Evolutionary conservation across 2,797 vertebrate genomes (phyloP).

Genomic region (Neoniphon sammara): DNA sequence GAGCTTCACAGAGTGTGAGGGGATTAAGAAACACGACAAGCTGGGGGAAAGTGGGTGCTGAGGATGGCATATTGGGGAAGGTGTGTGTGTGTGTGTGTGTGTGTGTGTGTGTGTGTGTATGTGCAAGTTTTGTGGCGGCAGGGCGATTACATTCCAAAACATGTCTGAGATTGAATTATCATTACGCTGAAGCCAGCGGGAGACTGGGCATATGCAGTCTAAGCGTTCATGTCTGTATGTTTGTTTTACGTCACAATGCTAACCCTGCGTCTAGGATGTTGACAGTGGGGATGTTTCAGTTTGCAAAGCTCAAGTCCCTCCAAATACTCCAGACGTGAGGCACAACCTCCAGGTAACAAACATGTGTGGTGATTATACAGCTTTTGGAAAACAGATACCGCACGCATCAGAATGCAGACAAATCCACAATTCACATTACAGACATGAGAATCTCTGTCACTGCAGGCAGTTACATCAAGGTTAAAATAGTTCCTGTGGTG

Average conservation of each 20-base stretch:
- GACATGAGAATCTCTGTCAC: slow-evolving; percentile 46
- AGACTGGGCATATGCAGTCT: neutral
- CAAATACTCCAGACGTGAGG: slow-evolving; percentile 4
- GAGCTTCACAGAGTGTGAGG: slow-evolving; percentile 6
- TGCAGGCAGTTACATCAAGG: slow-evolving; percentile 60
- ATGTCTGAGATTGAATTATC: slow-evolving; percentile 5
- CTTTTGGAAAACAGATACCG: slow-evolving; percentile 17
- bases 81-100: neutral
- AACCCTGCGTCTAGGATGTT: slow-evolving; percentile 8
- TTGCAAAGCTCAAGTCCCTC: slow-evolving; percentile 4
- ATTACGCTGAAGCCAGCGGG: slow-evolving; percentile 22
- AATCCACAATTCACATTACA: slow-evolving; percentile 44
- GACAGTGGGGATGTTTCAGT: slow-evolving; percentile 14
- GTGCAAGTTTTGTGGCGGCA: neutral
- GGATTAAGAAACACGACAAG: slow-evolving; percentile 24
- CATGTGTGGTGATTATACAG: slow-evolving; percentile 18
- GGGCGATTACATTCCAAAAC: neutral
- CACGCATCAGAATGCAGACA: slow-evolving; percentile 34
- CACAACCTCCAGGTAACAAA: slow-evolving; percentile 11
- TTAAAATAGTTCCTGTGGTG: slow-evolving; percentile 42
- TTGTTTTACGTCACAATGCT: slow-evolving; percentile 11
- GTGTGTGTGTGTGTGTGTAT: slow-evolving; percentile 2
- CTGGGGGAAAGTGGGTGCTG: slow-evolving; percentile 6
- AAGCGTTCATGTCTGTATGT: neutral
- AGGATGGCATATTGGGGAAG: neutral